Conservation (phyloP, 2,113 vertebrate species). For the Copsychus sechellarum region DNA sequence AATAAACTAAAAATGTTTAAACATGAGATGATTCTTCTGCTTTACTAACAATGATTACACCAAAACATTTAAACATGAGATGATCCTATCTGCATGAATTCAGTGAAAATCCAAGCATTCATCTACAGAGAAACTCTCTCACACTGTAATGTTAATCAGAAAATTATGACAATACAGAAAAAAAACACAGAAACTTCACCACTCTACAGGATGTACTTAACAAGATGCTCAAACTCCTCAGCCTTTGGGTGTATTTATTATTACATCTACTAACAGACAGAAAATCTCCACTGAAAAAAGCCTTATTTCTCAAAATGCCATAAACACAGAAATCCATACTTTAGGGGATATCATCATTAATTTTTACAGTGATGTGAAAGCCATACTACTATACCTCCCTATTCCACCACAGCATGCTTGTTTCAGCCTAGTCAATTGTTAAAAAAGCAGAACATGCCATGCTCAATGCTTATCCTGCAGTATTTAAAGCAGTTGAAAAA, state of each 20-base stretch:
- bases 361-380: not conserved
- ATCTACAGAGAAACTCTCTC: not conserved
- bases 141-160: not conserved
- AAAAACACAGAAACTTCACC: not conserved
- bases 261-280: not conserved
- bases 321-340: not conserved
- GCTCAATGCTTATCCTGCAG: rapidly evolving
- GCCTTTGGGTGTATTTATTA: not conserved
- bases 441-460: not conserved
- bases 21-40: not conserved
- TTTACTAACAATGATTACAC: not conserved
- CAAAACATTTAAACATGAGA: not conserved
- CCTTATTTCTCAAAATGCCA: not conserved
- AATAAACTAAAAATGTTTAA: not conserved
- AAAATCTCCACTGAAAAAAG: not conserved
- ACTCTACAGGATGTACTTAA: not conserved
- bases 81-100: not conserved
- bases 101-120: not conserved
- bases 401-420: not conserved
- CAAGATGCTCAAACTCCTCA: not conserved
- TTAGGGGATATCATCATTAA: not conserved
- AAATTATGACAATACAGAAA: not conserved
- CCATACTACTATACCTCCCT: not conserved
- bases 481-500: not conserved
- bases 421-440: not conserved